Conservation (phyloP, 2,888 invertebrate species). For the Andrena bicolor region DNA sequence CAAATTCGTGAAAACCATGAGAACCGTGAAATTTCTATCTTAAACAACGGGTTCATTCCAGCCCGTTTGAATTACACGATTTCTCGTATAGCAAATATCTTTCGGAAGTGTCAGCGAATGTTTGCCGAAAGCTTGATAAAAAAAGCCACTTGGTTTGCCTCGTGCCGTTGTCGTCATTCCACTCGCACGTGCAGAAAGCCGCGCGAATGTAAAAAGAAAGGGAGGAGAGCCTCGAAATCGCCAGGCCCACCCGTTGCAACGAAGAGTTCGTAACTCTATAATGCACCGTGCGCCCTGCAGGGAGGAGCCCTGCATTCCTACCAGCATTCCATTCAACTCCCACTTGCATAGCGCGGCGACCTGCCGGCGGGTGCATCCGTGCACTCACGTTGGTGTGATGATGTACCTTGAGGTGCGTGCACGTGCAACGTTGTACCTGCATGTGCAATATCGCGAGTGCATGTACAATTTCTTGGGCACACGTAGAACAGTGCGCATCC, state of each 20-base stretch:
- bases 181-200: constrained; percentile 62
- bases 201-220: constrained; percentile 55
- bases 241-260: constrained; percentile 69
- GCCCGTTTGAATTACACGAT: neutral
- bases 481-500: constrained; percentile 19
- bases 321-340: constrained; percentile 74
- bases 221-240: constrained; percentile 64
- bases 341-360: constrained; percentile 66
- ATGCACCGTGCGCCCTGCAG: constrained; percentile 73
- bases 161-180: constrained; percentile 55
- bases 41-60: neutral
- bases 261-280: constrained; percentile 75
- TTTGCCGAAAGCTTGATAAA: constrained; percentile 26
- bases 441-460: constrained; percentile 51
- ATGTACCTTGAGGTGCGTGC: constrained; percentile 64
- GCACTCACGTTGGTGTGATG: constrained; percentile 56
- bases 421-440: constrained; percentile 51
- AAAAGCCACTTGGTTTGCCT: constrained; percentile 5
- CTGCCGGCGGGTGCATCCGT: constrained; percentile 69
- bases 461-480: constrained; percentile 41
- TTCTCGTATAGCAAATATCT: neutral
- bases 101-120: neutral
- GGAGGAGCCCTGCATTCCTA: constrained; percentile 72
- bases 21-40: neutral
- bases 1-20: too few relatives aligned